Evolutionary conservation across 2,797 vertebrate genomes (phyloP).

Genomic region (Aeoliscus strigatus): DNA sequence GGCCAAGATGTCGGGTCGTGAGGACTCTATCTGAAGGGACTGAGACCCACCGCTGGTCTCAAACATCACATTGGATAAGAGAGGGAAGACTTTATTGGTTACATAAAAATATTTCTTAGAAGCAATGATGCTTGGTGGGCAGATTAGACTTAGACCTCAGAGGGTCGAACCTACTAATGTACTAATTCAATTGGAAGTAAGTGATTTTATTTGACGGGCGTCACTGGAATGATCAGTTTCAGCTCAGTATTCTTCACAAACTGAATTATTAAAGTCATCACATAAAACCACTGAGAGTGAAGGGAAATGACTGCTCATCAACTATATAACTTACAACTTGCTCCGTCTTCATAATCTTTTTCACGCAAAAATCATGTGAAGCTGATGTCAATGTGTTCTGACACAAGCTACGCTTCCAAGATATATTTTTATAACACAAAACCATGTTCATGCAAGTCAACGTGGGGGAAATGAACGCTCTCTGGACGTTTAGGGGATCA

Average conservation of each 20-base stretch:
- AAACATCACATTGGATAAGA: slow-evolving; percentile 10
- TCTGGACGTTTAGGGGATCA: slow-evolving; percentile 19
- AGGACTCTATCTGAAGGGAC: slow-evolving; percentile 4
- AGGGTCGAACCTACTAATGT: too few species aligned
- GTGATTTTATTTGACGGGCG: too few species aligned
- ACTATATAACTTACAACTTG: too few species aligned
- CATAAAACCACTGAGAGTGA: background rate
- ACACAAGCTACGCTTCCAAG: slow-evolving; percentile 11
- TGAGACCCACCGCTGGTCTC: slow-evolving; percentile 3
- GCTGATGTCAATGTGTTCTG: background rate
- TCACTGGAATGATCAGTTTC: too few species aligned
- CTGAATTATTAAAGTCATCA: background rate
- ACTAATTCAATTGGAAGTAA: too few species aligned
- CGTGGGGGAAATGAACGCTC: slow-evolving; percentile 2
- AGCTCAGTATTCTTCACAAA: too few species aligned
- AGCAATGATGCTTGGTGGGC: slow-evolving; percentile 10
- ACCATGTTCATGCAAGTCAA: slow-evolving; percentile 35
- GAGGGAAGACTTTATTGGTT: too few species aligned
- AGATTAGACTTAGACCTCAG: too few species aligned
- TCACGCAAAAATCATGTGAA: slow-evolving; percentile 2
- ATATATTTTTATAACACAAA: slow-evolving; percentile 24
- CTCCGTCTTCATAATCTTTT: too few species aligned
- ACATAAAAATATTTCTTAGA: slow-evolving; percentile 33
- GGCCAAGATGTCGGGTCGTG: too few species aligned
- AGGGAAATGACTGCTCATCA: background rate